A percentile compares a stretch with the other conserved stretches of the same genome.
phyloP scores from a whole-genome alignment of 1,140 invertebrate genomes.

The Metopolophium dirhodum region DNA sequence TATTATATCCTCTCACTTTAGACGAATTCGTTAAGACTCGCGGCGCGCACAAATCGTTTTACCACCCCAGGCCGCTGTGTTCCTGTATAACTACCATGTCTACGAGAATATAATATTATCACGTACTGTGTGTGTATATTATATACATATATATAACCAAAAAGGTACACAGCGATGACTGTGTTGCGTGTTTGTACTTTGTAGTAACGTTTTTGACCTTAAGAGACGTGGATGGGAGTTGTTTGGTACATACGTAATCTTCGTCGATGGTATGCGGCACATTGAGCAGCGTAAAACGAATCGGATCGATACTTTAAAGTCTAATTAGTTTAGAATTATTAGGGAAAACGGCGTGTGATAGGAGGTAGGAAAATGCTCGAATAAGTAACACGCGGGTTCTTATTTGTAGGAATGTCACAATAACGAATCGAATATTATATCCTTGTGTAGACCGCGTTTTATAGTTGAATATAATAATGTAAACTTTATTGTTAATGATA shows the following conservation, averaged over 20 bases:
- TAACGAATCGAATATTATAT: not conserved
- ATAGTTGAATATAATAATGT: not conserved
- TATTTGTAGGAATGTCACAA: not conserved
- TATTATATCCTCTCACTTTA: constrained; percentile 27
- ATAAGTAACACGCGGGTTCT: not conserved
- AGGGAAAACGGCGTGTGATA: not conserved
- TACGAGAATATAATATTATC: not conserved
- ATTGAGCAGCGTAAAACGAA: not conserved
- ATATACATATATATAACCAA: not conserved
- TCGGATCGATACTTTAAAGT: not conserved
- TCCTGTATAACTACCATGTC: not conserved
- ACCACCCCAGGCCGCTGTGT: not conserved
- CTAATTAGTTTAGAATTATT: not conserved
- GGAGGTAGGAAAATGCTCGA: not conserved
- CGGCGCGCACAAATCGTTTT: not conserved
- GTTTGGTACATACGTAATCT: not conserved
- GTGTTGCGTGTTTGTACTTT: not conserved
- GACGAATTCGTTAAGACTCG: constrained; percentile 7
- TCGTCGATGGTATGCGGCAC: not conserved
- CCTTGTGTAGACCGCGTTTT: not conserved
- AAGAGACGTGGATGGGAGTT: not conserved
- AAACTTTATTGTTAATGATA: not conserved
- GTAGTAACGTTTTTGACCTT: constrained; percentile 30
- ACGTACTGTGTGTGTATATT: not conserved
- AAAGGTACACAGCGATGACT: not conserved